These are phyloP conservation scores for Muraenolepis orangiensis DNA, from an alignment of 2,797 vertebrate species.

Conservation along the genomic window DNA sequence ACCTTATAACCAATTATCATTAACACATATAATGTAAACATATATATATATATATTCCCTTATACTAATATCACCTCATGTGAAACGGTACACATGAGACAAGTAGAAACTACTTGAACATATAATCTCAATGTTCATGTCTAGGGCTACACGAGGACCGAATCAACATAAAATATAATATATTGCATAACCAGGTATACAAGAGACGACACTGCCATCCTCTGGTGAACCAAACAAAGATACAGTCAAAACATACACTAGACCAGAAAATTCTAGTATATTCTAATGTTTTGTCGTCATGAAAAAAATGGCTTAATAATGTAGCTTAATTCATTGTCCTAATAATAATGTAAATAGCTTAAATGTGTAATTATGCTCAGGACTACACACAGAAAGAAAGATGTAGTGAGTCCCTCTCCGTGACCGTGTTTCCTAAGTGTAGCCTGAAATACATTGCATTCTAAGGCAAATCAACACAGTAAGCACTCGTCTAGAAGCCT, in stretches of 20 bases:
- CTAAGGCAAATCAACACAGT: not conserved
- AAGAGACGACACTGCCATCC: not conserved
- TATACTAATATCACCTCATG: not conserved
- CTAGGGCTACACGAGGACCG: not conserved
- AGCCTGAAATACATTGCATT: not conserved
- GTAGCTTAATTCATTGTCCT: not conserved
- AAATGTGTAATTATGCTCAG: not conserved
- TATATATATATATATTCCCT: not conserved
- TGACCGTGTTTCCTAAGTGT: not conserved
- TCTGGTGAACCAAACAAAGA: not conserved
- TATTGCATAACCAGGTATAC: not conserved
- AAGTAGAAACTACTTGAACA: not conserved
- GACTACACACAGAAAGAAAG: not conserved
- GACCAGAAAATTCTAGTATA: not conserved
- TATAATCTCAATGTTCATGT: not conserved
- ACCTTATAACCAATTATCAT: not conserved
- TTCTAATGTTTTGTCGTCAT: not conserved
- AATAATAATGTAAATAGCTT: not conserved
- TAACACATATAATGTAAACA: too few relatives aligned
- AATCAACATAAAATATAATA: not conserved
- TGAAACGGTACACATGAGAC: not conserved
- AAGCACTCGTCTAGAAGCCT: not conserved
- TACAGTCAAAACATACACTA: not conserved
- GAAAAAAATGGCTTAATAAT: not conserved
- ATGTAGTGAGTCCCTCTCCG: too few relatives aligned